Conservation (phyloP, 2,888 invertebrate genomes). For the Tuberolachnus salignus region DNA sequence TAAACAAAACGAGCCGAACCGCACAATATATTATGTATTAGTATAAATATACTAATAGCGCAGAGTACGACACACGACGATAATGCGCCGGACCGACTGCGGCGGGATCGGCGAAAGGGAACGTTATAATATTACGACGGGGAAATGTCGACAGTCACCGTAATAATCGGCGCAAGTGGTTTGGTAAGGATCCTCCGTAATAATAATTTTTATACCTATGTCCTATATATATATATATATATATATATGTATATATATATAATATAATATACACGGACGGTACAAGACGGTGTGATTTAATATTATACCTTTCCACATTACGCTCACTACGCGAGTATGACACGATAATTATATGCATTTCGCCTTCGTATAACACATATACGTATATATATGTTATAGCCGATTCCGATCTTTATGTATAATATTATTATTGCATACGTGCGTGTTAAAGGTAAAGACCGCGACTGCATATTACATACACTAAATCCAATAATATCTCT, state of each 20-base stretch:
- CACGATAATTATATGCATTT: too few species aligned
- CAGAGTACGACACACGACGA: neutral
- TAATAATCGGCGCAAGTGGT: constrained; percentile 4
- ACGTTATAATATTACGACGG: neutral
- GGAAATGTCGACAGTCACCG: constrained; percentile 23
- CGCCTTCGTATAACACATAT: too few species aligned
- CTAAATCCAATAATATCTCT: too few species aligned
- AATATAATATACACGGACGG: too few species aligned
- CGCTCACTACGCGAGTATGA: neutral
- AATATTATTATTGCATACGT: too few species aligned
- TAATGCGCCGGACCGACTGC: constrained; percentile 5
- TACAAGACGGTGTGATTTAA: constrained; percentile 27
- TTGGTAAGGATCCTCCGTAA: constrained; percentile 43
- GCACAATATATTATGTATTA: neutral
- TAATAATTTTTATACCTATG: too few species aligned
- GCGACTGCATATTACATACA: too few species aligned
- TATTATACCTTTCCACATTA: constrained; percentile 32
- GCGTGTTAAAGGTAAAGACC: too few species aligned
- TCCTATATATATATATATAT: too few species aligned
- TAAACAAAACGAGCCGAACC: neutral
- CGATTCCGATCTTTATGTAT: too few species aligned
- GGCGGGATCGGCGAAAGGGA: constrained; percentile 48
- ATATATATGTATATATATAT: too few species aligned
- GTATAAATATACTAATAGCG: constrained; percentile 10
- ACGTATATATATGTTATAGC: too few species aligned